Evolutionary conservation across 2,888 invertebrate species (phyloP).

Genomic region (Hemaris fuciformis): DNA sequence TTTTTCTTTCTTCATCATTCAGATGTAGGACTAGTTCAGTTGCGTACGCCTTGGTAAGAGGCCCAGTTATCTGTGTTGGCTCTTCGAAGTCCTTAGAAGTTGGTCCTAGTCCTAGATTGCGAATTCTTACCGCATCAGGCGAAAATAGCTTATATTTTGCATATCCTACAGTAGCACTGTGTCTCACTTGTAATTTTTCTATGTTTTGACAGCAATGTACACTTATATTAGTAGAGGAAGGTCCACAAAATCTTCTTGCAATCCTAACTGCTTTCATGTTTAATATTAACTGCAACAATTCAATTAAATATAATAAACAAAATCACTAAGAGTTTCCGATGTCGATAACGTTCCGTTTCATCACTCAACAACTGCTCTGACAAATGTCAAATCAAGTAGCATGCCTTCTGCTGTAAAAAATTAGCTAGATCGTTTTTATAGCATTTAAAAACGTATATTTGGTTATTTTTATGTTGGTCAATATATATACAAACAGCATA

Average conservation of each 20-base stretch:
- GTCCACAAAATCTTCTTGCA: slow-evolving; percentile 42
- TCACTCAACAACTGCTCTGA: neutral
- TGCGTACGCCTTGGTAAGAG: slow-evolving; percentile 86
- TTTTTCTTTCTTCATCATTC: slow-evolving; percentile 86
- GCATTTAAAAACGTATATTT: too few species aligned
- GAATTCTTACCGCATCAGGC: slow-evolving; percentile 46
- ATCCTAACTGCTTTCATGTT: slow-evolving; percentile 61
- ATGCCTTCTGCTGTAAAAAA: neutral
- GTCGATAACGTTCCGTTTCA: neutral
- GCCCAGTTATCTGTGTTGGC: slow-evolving; percentile 56
- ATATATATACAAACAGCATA: too few species aligned
- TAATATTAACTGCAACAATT: neutral
- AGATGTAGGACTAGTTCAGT: slow-evolving; percentile 87
- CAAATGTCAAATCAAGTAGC: neutral
- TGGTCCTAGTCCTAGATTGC: slow-evolving; percentile 67
- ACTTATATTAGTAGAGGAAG: slow-evolving; percentile 36
- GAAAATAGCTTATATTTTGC: slow-evolving; percentile 42
- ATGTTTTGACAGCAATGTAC: slow-evolving; percentile 45
- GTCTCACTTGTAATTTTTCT: slow-evolving; percentile 52
- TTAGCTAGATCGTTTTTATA: too few species aligned
- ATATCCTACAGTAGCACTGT: slow-evolving; percentile 52
- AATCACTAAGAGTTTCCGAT: neutral
- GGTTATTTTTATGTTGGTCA: too few species aligned
- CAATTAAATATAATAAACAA: slow-evolving; percentile 11
- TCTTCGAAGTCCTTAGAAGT: slow-evolving; percentile 74